These are phyloP conservation scores for Ophraella communa DNA, from an alignment of 2,888 invertebrate species.

Conservation along the genomic window DNA sequence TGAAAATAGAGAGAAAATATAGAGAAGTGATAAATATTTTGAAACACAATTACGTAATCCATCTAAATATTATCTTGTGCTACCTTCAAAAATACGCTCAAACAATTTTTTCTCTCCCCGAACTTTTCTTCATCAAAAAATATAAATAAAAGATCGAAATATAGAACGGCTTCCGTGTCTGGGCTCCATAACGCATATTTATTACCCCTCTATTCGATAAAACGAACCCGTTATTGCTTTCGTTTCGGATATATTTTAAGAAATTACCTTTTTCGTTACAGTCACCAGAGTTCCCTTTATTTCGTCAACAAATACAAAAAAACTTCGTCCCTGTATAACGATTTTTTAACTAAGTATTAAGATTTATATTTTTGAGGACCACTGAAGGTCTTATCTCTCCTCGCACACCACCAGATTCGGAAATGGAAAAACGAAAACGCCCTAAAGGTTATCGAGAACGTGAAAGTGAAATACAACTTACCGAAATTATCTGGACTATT, in stretches of 20 bases:
- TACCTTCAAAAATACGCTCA: too few relatives aligned
- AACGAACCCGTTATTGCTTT: conserved; percentile 44
- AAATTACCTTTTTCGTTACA: conserved; percentile 51
- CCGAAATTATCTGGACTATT: conserved; percentile 76
- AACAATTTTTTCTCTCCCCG: background rate
- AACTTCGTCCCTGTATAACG: too few relatives aligned
- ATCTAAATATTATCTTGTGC: too few relatives aligned
- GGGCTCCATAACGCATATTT: conserved; percentile 57
- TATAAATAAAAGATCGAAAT: background rate
- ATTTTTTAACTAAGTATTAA: too few relatives aligned
- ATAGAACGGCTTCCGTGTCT: conserved; percentile 50
- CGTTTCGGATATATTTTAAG: conserved; percentile 56
- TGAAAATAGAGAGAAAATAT: too few relatives aligned
- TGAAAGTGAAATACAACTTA: too few relatives aligned
- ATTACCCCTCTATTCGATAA: conserved; percentile 58
- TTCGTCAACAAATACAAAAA: background rate
- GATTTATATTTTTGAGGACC: too few relatives aligned
- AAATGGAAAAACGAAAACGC: conserved; percentile 44
- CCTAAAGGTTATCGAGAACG: background rate
- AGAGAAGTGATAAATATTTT: too few relatives aligned
- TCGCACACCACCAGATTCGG: conserved; percentile 41
- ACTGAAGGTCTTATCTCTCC: conserved; percentile 49
- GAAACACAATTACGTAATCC: too few relatives aligned
- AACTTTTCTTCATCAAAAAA: background rate
- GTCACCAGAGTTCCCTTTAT: background rate